These are phyloP conservation scores for Platichthys flesus DNA, from an alignment of 2,113 vertebrate genomes.

Conservation along the genomic window DNA sequence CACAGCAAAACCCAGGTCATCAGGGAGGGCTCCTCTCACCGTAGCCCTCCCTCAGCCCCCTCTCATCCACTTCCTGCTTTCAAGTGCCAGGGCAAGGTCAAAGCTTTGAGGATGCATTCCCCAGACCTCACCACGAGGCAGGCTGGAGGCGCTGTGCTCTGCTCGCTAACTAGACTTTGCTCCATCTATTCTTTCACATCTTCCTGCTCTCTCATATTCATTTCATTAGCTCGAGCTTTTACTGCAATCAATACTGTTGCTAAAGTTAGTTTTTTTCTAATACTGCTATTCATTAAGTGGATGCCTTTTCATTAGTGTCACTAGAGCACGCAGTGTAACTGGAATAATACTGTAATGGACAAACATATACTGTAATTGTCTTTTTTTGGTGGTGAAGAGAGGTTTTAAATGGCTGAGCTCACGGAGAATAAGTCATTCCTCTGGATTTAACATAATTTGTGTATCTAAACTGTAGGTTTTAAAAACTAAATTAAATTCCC, in stretches of 20 bases:
- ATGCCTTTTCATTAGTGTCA: constrained; percentile 77
- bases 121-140: constrained; percentile 77
- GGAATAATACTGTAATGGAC: constrained; percentile 71
- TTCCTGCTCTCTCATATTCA: constrained; percentile 72
- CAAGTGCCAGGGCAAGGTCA: constrained; percentile 84
- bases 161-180: constrained; percentile 56
- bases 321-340: constrained; percentile 61
- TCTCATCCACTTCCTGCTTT: constrained; percentile 80
- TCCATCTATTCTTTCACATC: constrained; percentile 67
- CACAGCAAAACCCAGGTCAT: constrained; percentile 76
- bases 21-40: constrained; percentile 74
- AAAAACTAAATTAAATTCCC: constrained; percentile 39
- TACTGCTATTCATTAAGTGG: constrained; percentile 72
- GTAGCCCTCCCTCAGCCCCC: constrained; percentile 5
- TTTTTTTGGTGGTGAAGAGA: constrained; percentile 12
- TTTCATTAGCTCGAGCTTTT: constrained; percentile 79
- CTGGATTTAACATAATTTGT: constrained; percentile 50
- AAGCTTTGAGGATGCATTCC: constrained; percentile 77
- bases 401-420: constrained; percentile 50
- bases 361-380: constrained; percentile 67
- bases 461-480: constrained; percentile 44
- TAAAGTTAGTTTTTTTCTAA: constrained; percentile 70
- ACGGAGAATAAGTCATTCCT: constrained; percentile 42
- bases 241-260: constrained; percentile 76
- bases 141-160: constrained; percentile 73